Evolutionary conservation across 1,140 invertebrate genomes (phyloP), one percentile per base, ranked within the genome.

Genomic region (Atta colombica): DNA sequence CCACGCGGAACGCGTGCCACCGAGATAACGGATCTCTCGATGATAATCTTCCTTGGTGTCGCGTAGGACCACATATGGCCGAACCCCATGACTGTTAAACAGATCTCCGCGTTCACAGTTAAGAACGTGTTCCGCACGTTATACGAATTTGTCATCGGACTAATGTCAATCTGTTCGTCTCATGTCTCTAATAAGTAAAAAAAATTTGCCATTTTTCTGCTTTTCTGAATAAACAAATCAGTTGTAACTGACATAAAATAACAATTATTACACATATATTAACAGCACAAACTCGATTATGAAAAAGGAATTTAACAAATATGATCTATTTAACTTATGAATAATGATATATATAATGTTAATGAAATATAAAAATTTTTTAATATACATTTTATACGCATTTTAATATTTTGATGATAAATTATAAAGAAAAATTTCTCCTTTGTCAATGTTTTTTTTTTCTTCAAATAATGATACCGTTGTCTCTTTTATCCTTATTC

Each of bases 21-120:
- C 88, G 93, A 95, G 94, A 95, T 95, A 95, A 93, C 94, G 92
- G 90, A 95, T 95, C 94, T 94, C 91, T 84, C 88, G 92, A 93
- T 95, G 94, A 95, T 94, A 94, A 95, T 95, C 93, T 92, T 91
- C 92, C 91, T 93, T 90, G 89, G 88, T 90, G 80, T 65, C 87
- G 89, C 88, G 90, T 88, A 77, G 68, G 75, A 86, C 81, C 88
- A 91, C 93, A 94, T 93, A 93, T 93, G 93, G 88, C 75, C 77
- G 63, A 78, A 74, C 90, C 72, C 90, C 74, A 91, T 89, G 90
- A 91, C 89, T 91, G 88, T 91, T 91, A 91, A 91, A 88, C 58
- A 91, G 89, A 91, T 89, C 80, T 71, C 82, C 77, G 3, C 25
- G 25, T 5, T 51, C 21, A 14, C 16, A 89, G 69, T 77, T 82